These are phyloP conservation scores for Tribolium castaneum DNA, from an alignment of 1,140 invertebrate genomes.

Conservation along the genomic window DNA sequence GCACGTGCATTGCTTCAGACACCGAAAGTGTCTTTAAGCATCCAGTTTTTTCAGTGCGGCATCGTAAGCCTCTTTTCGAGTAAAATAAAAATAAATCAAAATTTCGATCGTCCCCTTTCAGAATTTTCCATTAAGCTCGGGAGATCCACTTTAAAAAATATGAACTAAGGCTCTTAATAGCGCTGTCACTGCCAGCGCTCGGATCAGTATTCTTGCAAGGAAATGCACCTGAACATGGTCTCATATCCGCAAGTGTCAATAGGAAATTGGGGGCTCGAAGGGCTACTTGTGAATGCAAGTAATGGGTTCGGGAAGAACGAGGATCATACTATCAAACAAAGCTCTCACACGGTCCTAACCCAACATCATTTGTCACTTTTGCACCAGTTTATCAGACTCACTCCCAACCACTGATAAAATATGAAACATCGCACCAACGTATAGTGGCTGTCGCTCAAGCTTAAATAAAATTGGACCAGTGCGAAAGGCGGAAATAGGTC, in stretches of 20 bases:
- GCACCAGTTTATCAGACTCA: constrained; percentile 35
- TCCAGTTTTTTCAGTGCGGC: neutral
- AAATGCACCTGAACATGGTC: constrained; percentile 11
- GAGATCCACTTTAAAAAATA: constrained; percentile 2
- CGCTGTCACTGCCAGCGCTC: neutral
- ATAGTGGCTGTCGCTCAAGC: constrained; percentile 10
- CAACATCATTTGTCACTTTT: constrained; percentile 41
- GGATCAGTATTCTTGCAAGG: constrained; percentile 14
- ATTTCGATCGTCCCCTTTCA: neutral
- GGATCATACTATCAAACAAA: constrained; percentile 39
- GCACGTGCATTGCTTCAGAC: neutral
- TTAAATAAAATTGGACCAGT: constrained; percentile 29
- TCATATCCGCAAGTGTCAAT: constrained; percentile 38
- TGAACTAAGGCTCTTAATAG: neutral
- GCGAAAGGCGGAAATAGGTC: constrained; percentile 5
- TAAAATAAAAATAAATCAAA: constrained; percentile 22
- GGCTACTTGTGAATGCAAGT: constrained; percentile 20
- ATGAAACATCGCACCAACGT: constrained; percentile 12
- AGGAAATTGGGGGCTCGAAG: neutral
- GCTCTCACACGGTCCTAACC: constrained; percentile 29
- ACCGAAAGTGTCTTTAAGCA: neutral
- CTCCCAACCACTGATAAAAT: constrained; percentile 23
- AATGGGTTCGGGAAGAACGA: constrained; percentile 2
- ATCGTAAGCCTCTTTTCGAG: neutral
- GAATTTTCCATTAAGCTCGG: neutral